Percentiles rank a stretch among this genome's conserved stretches.
phyloP scores from a whole-genome alignment of 2,888 invertebrate species.

The Pristionchus exspectatus region DNA sequence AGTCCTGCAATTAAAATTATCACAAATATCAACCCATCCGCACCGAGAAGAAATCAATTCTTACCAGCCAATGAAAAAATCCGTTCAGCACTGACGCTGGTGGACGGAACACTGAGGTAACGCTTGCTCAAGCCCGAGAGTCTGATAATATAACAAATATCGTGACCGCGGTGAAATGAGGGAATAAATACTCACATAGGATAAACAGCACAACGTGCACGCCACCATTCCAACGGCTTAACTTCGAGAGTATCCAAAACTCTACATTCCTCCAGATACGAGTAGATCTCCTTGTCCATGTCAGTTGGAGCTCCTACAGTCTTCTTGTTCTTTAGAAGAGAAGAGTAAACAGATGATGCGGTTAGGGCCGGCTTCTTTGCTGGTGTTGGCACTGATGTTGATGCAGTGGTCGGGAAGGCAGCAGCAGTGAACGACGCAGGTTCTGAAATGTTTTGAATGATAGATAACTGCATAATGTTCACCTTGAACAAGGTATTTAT shows the following conservation, averaged over 20 bases:
- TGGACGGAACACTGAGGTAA: not conserved
- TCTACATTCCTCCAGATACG: not conserved
- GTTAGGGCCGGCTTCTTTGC: not conserved
- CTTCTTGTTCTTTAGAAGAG: not conserved
- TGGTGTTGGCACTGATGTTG: not conserved
- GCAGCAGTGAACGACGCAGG: not conserved
- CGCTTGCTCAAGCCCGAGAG: not conserved
- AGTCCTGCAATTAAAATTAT: not conserved
- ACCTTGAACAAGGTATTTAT: too few species aligned
- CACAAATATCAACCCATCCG: not conserved
- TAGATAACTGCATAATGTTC: too few species aligned
- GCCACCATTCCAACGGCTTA: not conserved
- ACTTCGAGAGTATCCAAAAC: not conserved
- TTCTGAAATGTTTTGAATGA: not conserved
- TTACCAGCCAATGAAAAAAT: not conserved
- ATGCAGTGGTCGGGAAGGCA: not conserved
- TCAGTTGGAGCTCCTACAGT: not conserved
- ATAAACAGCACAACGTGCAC: not conserved
- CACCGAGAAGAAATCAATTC: not conserved
- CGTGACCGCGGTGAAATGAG: not conserved
- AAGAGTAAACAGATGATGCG: not conserved
- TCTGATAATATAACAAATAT: not conserved
- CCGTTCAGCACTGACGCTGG: not conserved
- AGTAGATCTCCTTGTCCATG: slow-evolving; percentile 14
- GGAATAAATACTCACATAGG: not conserved